These are phyloP conservation scores for Scaptodrosophila lebanonensis DNA, from an alignment of 1,140 invertebrate species.

Conservation along the genomic window DNA sequence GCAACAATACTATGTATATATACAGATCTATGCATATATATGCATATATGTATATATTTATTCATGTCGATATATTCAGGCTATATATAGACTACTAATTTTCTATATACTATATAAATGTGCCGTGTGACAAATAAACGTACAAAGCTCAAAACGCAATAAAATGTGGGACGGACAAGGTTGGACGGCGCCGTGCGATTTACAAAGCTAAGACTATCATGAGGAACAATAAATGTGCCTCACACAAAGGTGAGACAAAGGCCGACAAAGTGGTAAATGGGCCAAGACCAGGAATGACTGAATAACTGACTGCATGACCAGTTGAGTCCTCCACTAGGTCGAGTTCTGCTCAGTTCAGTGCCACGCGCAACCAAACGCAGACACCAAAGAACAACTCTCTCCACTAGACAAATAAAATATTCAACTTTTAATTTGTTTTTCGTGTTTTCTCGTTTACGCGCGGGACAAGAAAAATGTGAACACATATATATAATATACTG, in stretches of 20 bases:
- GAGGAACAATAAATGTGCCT: conserved; percentile 39
- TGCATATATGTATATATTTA: too few relatives aligned
- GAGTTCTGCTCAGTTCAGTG: conserved; percentile 28
- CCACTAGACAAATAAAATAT: conserved; percentile 27
- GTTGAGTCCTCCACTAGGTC: conserved; percentile 4
- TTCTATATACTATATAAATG: too few relatives aligned
- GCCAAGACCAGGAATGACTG: too few relatives aligned
- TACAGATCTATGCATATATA: background rate
- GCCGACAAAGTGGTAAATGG: conserved; percentile 22
- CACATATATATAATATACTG: background rate
- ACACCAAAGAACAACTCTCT: conserved; percentile 13
- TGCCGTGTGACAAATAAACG: conserved; percentile 39
- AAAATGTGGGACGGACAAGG: conserved; percentile 60
- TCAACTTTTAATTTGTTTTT: conserved; percentile 41
- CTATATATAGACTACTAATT: conserved; percentile 29
- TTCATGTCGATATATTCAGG: conserved; percentile 12
- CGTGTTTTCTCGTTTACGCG: conserved; percentile 27
- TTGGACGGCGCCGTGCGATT: conserved; percentile 43
- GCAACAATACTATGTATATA: conserved; percentile 7
- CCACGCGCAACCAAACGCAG: conserved; percentile 19
- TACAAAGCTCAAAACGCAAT: conserved; percentile 41
- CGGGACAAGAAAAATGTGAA: conserved; percentile 8
- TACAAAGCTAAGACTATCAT: conserved; percentile 24
- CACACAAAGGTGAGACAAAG: conserved; percentile 35
- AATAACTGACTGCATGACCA: conserved; percentile 22